phyloP scores from a whole-genome alignment of 2,888 invertebrate genomes.

The Thysanoteuthis rhombus region DNA sequence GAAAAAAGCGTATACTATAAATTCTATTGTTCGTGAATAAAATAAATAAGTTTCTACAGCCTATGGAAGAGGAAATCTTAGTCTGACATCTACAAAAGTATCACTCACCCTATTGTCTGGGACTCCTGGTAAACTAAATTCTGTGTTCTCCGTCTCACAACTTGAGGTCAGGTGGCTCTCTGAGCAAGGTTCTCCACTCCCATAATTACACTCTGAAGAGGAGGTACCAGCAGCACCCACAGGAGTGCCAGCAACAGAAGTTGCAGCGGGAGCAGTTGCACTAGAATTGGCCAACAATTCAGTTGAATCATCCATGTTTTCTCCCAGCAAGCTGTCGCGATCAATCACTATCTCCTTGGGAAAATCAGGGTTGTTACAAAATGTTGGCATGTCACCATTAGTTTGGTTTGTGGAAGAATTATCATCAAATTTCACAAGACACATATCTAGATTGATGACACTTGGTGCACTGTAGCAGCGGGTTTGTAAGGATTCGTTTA shows the following conservation, averaged over 20 bases:
- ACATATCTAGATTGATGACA: constrained; percentile 55
- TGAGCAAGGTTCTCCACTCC: constrained; percentile 42
- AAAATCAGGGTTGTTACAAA: constrained; percentile 19
- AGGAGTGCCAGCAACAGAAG: constrained; percentile 33
- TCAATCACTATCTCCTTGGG: constrained; percentile 14
- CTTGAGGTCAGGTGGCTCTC: constrained; percentile 61
- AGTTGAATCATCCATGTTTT: background rate
- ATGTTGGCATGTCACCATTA: constrained; percentile 16
- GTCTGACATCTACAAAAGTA: constrained; percentile 23
- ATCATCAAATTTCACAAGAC: constrained; percentile 55
- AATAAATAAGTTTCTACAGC: too few relatives aligned
- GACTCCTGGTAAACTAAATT: constrained; percentile 62
- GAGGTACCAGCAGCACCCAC: constrained; percentile 32
- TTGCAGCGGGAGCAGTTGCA: background rate
- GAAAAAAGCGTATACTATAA: too few relatives aligned
- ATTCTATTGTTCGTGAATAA: too few relatives aligned
- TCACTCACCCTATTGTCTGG: constrained; percentile 61
- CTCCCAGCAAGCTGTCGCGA: background rate
- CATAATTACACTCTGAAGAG: constrained; percentile 35
- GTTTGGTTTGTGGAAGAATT: constrained; percentile 19
- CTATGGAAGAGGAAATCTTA: too few relatives aligned
- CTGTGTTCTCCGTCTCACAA: constrained; percentile 62
- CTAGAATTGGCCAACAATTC: background rate
- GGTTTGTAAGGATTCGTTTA: background rate
- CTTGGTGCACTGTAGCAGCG: constrained; percentile 55